These are phyloP conservation scores for Sceloporus undulatus DNA, from an alignment of 2,113 vertebrate genomes.

Conservation along the genomic window DNA sequence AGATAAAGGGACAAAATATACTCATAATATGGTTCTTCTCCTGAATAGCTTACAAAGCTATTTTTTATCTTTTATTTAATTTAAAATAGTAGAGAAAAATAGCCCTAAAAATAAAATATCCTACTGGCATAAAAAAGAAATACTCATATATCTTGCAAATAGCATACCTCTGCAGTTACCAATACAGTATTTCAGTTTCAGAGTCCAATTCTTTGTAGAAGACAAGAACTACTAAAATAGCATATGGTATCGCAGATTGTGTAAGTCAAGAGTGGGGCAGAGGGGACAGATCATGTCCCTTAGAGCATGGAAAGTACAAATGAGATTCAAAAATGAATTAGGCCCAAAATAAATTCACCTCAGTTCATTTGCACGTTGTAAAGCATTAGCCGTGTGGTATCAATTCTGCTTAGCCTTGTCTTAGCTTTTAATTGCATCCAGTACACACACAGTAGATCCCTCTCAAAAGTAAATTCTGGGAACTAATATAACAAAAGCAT, in stretches of 20 bases:
- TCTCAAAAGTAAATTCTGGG: neutral
- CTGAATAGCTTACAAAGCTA: neutral
- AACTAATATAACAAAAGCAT: neutral
- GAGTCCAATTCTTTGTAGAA: constrained; percentile 15
- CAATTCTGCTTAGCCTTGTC: neutral
- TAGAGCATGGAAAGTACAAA: constrained; percentile 50
- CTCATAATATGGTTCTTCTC: neutral
- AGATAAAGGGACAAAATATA: neutral
- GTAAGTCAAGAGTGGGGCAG: constrained; percentile 33
- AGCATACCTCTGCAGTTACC: neutral
- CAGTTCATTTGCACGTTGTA: constrained; percentile 18
- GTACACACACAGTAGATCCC: neutral
- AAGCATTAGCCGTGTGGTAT: constrained; percentile 12
- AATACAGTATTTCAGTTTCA: constrained; percentile 9
- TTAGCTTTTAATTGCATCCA: neutral
- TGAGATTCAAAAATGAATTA: constrained; percentile 46
- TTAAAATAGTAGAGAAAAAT: neutral
- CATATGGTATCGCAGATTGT: constrained; percentile 32
- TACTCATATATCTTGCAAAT: constrained; percentile 9
- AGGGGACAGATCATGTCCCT: constrained; percentile 41
- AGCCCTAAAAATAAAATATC: neutral
- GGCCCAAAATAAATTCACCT: constrained; percentile 65
- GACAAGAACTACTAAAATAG: constrained; percentile 48
- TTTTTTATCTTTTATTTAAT: neutral
- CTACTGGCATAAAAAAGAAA: neutral